Evolutionary conservation across 2,888 invertebrate genomes (phyloP).

Genomic region (Eristalinus aeneus): DNA sequence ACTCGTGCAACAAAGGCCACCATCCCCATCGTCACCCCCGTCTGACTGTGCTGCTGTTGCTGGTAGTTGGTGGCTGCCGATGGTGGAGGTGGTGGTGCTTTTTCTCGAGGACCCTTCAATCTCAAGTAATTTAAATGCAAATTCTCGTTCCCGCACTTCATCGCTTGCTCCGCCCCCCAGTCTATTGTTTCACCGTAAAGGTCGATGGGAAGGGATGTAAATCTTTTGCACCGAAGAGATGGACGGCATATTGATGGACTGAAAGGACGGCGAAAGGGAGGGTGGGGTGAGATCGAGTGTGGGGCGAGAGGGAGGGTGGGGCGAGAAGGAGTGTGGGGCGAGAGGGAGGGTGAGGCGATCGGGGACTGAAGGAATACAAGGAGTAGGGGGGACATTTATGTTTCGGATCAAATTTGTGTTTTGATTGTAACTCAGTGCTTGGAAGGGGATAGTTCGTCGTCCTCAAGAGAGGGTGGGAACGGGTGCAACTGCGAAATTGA

Average conservation of each 20-base stretch:
- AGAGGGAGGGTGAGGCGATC: too few relatives aligned
- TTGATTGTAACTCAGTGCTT: slow-evolving; percentile 44
- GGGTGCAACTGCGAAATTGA: background rate
- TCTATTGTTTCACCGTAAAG: background rate
- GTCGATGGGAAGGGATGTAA: background rate
- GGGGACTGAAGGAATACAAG: too few relatives aligned
- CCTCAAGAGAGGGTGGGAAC: too few relatives aligned
- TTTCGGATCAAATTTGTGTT: slow-evolving; percentile 11
- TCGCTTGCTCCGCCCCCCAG: background rate
- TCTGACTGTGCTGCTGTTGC: background rate
- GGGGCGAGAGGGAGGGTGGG: background rate
- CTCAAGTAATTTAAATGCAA: slow-evolving; percentile 70
- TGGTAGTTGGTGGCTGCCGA: too few relatives aligned
- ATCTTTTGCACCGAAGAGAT: background rate
- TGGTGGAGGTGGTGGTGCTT: background rate
- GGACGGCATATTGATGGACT: background rate
- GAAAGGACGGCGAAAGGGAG: background rate
- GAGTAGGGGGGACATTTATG: background rate
- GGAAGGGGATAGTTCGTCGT: slow-evolving; percentile 21
- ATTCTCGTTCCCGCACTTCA: slow-evolving; percentile 10
- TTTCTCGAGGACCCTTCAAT: slow-evolving; percentile 48
- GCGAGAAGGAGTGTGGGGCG: too few relatives aligned
- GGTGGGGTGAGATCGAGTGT: background rate
- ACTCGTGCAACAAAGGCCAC: slow-evolving; percentile 18
- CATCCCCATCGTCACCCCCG: too few relatives aligned